phyloP scores from a whole-genome alignment of 1,140 invertebrate genomes.

The Coenobita brevimanus region DNA sequence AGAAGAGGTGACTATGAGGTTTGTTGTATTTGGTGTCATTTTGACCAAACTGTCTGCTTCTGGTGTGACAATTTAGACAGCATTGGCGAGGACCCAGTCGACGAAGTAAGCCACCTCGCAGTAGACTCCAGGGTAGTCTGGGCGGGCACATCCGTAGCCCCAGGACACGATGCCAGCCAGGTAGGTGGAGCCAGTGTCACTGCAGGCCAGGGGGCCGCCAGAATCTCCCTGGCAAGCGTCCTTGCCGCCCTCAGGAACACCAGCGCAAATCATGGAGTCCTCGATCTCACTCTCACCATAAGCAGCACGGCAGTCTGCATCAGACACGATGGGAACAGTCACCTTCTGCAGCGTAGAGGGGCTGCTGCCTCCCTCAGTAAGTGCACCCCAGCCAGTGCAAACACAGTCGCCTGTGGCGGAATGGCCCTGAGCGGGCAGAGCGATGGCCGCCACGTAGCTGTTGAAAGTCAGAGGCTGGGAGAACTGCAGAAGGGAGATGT shows the following conservation, averaged over 20 bases:
- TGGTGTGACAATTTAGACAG: too few relatives aligned
- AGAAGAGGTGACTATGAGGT: too few relatives aligned
- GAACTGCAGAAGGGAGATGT: conserved; percentile 60
- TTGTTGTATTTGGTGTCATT: too few relatives aligned
- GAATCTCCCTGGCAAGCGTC: conserved; percentile 79
- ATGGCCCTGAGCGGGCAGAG: conserved; percentile 29
- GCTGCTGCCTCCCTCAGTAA: conserved; percentile 40
- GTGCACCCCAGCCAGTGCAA: conserved; percentile 63
- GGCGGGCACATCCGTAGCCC: conserved; percentile 59
- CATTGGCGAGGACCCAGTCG: conserved; percentile 69
- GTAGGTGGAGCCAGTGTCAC: conserved; percentile 18
- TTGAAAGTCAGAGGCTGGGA: conserved; percentile 27
- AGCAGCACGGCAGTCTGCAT: conserved; percentile 71
- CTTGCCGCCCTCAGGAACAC: conserved; percentile 56
- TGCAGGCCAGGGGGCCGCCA: conserved; percentile 69
- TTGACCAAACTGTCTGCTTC: too few relatives aligned
- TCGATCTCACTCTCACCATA: conserved; percentile 29
- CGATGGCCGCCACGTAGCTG: not conserved
- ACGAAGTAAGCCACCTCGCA: conserved; percentile 46
- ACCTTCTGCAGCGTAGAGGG: conserved; percentile 74
- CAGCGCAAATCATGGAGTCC: conserved; percentile 65
- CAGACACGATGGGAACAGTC: conserved; percentile 71
- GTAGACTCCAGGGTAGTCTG: conserved; percentile 49
- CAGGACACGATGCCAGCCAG: conserved; percentile 53
- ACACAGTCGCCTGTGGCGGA: conserved; percentile 67